Evolutionary conservation across 2,797 vertebrate species (phyloP), one percentile per base, ranked within the genome.

Genomic region (Ptychobarbus kaznakovi): DNA sequence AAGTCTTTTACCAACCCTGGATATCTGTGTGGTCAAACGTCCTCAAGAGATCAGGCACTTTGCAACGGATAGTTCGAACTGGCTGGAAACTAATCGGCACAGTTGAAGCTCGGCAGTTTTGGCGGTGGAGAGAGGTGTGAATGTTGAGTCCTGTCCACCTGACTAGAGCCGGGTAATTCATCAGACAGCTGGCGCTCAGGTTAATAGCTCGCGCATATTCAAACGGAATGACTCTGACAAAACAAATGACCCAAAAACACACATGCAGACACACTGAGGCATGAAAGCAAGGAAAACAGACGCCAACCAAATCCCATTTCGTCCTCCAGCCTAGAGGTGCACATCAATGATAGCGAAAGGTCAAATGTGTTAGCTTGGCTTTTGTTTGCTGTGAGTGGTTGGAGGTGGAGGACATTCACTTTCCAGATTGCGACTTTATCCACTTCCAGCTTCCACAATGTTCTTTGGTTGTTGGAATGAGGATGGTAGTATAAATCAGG

Each of bases 191-290:
- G 87, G 63, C 32, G 40, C 32, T 87, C 42, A 83, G 68, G 86
- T 85, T 81, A 70, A 88, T 84, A 89, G 87, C 82, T 69, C 38
- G 44, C 18, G 38, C 84, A 80, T 86, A 82, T 79, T 91, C 86
- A 87, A 88, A 90, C 84, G 81, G 81, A 93, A 87, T 90, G 87
- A 91, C 84, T 91, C 83, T 4, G 86, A 79, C 84, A 80, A 89
- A 91, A 90, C 89, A 92, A 93, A 93, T 92, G 92, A 93, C 87
- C 85, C 91, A 91, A 87, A 91, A 91, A 89, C 79, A 82, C 84
- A 88, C 83, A 87, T 56, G 72, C 75, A 83, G 44, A 68, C 83
- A 88, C 84, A 88, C 51, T 82, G 83, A 91, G 73, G 90, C 89
- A 91, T 91, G 90, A 90, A 88, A 87, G 77, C 69, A 85, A 72